phyloP scores from a whole-genome alignment of 1,140 invertebrate genomes.

The Wasmannia auropunctata region DNA sequence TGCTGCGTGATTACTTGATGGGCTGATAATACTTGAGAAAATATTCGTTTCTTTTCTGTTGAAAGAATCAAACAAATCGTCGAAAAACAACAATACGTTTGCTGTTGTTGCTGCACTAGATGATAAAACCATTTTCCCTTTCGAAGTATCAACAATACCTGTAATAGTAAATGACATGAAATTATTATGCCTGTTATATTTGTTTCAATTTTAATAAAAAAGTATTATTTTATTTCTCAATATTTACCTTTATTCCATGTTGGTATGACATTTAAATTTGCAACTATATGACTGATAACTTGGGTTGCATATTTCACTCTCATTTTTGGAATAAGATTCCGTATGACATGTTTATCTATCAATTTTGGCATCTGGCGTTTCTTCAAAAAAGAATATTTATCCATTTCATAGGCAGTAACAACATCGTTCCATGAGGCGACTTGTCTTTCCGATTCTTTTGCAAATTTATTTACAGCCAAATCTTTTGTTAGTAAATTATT shows the following conservation, averaged over 20 bases:
- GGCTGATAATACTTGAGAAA: neutral
- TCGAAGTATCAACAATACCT: too few species aligned
- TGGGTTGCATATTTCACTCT: neutral
- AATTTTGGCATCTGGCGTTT: neutral
- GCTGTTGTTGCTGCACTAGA: too few species aligned
- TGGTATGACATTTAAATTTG: neutral
- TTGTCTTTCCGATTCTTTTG: neutral
- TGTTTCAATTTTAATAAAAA: too few species aligned
- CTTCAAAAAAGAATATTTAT: neutral
- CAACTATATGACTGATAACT: neutral
- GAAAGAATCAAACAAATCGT: neutral
- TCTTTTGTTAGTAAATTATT: constrained; percentile 4
- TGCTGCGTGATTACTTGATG: neutral
- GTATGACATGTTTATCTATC: neutral
- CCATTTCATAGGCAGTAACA: neutral
- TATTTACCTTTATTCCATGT: neutral
- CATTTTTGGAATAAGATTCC: neutral
- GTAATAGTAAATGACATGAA: too few species aligned
- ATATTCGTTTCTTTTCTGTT: neutral
- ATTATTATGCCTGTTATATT: too few species aligned
- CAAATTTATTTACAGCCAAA: neutral
- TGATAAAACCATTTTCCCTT: too few species aligned
- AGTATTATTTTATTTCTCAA: too few species aligned
- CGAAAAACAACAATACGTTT: neutral
- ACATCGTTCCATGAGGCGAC: neutral